Conservation (phyloP, 2,113 vertebrate species). For the Elachura formosa region DNA sequence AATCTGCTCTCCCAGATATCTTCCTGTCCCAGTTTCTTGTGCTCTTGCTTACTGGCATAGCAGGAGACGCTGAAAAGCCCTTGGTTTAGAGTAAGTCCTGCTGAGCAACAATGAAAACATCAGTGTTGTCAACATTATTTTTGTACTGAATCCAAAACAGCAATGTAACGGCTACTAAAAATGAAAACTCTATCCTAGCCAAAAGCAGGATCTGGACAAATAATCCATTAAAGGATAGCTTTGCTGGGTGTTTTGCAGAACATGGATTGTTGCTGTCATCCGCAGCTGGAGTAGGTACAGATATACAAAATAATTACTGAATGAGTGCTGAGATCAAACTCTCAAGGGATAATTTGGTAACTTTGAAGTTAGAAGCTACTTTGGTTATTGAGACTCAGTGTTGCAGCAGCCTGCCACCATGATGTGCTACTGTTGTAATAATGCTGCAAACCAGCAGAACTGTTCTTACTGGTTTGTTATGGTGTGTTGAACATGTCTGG, state of each 20-base stretch:
- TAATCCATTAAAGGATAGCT: neutral
- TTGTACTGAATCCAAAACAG: neutral
- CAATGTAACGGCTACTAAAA: neutral
- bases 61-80: neutral
- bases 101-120: neutral
- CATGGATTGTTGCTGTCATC: neutral
- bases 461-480: neutral
- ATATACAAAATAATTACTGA: neutral
- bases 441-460: neutral
- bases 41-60: neutral
- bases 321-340: neutral
- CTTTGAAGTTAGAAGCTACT: neutral
- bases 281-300: neutral
- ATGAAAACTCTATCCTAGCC: neutral
- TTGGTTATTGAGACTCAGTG: accelerated
- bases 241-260: neutral
- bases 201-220: neutral
- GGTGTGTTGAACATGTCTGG: neutral
- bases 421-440: neutral
- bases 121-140: neutral
- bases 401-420: neutral
- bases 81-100: neutral
- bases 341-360: neutral
- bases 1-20: neutral
- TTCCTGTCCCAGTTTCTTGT: neutral